Conservation (phyloP, 2,797 vertebrate genomes). For the Acanthopagrus latus region DNA sequence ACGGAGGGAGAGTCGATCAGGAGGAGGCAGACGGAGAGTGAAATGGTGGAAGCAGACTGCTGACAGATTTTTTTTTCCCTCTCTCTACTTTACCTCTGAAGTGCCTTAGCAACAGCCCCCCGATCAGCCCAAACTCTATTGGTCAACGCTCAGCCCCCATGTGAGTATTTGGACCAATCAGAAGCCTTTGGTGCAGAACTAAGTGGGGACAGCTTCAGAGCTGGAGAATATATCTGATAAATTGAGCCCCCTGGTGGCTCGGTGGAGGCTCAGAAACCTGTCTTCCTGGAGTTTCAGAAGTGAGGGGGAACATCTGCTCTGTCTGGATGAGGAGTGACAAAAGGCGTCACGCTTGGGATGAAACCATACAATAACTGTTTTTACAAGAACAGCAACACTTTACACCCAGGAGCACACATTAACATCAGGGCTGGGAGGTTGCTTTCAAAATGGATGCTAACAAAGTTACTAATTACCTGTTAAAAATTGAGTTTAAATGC, state of each 20-base stretch:
- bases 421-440: too few species aligned
- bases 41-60: slow-evolving; percentile 61
- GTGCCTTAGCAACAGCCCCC: slow-evolving; percentile 87
- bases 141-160: slow-evolving; percentile 74
- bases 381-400: neutral
- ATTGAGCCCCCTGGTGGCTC: slow-evolving; percentile 63
- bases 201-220: slow-evolving; percentile 30
- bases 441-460: too few species aligned
- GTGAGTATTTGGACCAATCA: slow-evolving; percentile 83
- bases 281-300: neutral
- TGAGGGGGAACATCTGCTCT: slow-evolving; percentile 1
- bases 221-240: slow-evolving; percentile 15
- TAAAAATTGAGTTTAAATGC: too few species aligned
- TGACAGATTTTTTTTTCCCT: slow-evolving; percentile 36
- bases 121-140: slow-evolving; percentile 75
- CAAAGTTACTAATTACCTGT: too few species aligned
- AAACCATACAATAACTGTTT: neutral
- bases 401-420: too few species aligned
- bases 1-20: slow-evolving; percentile 24
- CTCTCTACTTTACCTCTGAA: slow-evolving; percentile 42
- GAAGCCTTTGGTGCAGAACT: slow-evolving; percentile 77
- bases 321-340: neutral
- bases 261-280: neutral
- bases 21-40: slow-evolving; percentile 40
- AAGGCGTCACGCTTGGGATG: neutral